These are phyloP conservation scores for Graptemys geographica DNA, from an alignment of 2,797 vertebrate genomes.

Conservation along the genomic window DNA sequence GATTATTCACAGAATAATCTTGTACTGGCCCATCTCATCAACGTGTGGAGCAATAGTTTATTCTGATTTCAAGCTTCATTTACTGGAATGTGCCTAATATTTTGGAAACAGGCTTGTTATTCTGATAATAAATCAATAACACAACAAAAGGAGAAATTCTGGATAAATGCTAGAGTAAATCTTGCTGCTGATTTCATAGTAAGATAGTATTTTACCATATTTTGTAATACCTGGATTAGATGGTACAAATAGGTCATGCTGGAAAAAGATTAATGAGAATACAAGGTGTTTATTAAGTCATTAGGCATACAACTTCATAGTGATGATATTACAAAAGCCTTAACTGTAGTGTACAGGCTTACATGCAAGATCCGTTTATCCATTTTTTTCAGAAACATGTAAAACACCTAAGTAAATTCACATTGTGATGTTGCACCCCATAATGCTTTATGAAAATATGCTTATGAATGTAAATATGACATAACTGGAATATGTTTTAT, in stretches of 20 bases:
- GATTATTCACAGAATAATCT: not conserved
- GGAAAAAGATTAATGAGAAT: slow-evolving; percentile 62
- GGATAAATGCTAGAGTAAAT: not conserved
- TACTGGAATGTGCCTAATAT: not conserved
- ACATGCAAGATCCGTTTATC: not conserved
- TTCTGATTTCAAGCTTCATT: not conserved
- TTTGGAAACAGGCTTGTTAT: slow-evolving; percentile 27
- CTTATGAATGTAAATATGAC: no score
- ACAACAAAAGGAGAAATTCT: slow-evolving; percentile 24
- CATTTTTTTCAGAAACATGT: not conserved
- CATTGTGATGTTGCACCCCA: no score
- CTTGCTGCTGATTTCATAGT: slow-evolving; percentile 50
- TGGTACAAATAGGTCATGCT: slow-evolving; percentile 36
- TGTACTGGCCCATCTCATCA: not conserved
- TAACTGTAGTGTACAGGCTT: not conserved
- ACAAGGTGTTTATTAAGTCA: not conserved
- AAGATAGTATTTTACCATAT: slow-evolving; percentile 70
- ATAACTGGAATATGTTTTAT: no score
- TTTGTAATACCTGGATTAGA: slow-evolving; percentile 57
- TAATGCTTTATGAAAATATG: no score
- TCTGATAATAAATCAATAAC: slow-evolving; percentile 42
- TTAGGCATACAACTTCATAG: slow-evolving; percentile 20
- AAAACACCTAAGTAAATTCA: not conserved
- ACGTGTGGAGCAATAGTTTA: not conserved
- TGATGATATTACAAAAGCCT: slow-evolving; percentile 9